Evolutionary conservation across 1,140 invertebrate genomes (phyloP).

Genomic region (Caenorhabditis briggsae): DNA sequence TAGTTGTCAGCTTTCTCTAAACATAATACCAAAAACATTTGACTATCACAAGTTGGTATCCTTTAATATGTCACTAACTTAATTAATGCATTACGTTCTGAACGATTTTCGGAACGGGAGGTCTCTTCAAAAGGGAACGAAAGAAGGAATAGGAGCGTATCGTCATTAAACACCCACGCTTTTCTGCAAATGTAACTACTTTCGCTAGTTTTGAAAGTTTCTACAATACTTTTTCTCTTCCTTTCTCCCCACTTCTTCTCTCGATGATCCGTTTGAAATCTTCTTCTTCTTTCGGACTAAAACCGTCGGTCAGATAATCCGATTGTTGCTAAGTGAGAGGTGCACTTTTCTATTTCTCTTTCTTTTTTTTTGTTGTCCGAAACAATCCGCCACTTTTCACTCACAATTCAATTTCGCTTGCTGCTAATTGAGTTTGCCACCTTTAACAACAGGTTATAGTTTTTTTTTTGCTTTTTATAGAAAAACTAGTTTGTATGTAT

Average conservation of each 20-base stretch:
- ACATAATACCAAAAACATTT: background rate
- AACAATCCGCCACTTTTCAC: conserved; percentile 15
- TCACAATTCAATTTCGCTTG: conserved; percentile 1
- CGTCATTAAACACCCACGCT: conserved; percentile 53
- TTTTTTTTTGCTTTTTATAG: background rate
- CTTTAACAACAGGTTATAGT: conserved; percentile 15
- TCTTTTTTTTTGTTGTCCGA: conserved; percentile 42
- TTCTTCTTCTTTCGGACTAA: background rate
- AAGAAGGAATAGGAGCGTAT: conserved; percentile 52
- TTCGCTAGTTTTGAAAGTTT: conserved; percentile 37
- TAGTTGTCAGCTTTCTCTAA: no score
- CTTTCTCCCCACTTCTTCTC: background rate
- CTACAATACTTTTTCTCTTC: conserved; percentile 38
- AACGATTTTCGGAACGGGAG: conserved; percentile 31
- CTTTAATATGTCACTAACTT: conserved; percentile 15
- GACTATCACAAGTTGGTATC: background rate
- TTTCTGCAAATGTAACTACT: conserved; percentile 55
- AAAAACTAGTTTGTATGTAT: no score
- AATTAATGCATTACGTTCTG: conserved; percentile 33
- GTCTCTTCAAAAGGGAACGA: conserved; percentile 13
- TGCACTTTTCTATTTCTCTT: conserved; percentile 3
- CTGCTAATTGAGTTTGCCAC: conserved; percentile 53
- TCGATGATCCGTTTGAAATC: conserved; percentile 28
- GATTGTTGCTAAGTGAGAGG: conserved; percentile 41
- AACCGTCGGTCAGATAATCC: conserved; percentile 16